phyloP scores from a whole-genome alignment of 2,888 invertebrate genomes.

The Agonopterix subpropinquella region DNA sequence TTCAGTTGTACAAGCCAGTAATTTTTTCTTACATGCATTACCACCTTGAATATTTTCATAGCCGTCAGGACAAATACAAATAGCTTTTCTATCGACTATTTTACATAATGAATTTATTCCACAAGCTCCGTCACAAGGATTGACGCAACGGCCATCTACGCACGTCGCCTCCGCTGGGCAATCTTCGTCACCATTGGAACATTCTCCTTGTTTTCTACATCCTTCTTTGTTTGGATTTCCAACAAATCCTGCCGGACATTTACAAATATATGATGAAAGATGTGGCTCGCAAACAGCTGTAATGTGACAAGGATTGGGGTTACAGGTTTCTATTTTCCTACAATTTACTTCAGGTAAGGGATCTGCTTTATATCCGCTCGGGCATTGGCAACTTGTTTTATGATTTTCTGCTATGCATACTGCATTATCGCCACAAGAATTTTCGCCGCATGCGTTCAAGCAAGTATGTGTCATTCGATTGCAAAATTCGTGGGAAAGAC shows the following conservation, averaged over 20 bases:
- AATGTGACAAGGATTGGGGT: slow-evolving; percentile 86
- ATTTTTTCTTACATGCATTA: slow-evolving; percentile 82
- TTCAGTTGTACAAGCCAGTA: slow-evolving; percentile 80
- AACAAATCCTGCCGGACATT: slow-evolving; percentile 84
- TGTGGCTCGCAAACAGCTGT: slow-evolving; percentile 86
- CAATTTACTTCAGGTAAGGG: slow-evolving; percentile 91
- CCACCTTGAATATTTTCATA: slow-evolving; percentile 79
- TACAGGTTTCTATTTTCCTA: slow-evolving; percentile 81
- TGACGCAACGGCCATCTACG: slow-evolving; percentile 81
- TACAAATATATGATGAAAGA: slow-evolving; percentile 82
- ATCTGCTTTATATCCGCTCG: slow-evolving; percentile 86
- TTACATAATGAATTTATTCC: slow-evolving; percentile 88
- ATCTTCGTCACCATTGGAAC: slow-evolving; percentile 81
- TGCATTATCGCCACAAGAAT: slow-evolving; percentile 90
- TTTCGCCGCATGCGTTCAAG: slow-evolving; percentile 86
- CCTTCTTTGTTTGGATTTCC: slow-evolving; percentile 86
- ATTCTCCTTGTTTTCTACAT: slow-evolving; percentile 87
- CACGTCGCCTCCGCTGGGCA: slow-evolving; percentile 87
- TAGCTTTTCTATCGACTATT: slow-evolving; percentile 83
- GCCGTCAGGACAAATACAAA: slow-evolving; percentile 86
- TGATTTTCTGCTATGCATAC: slow-evolving; percentile 92
- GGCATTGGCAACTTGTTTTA: slow-evolving; percentile 88
- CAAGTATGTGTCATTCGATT: slow-evolving; percentile 89
- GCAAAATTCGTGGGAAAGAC: slow-evolving; percentile 86
- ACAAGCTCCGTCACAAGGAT: slow-evolving; percentile 89